Percentiles rank a stretch among this genome's conserved stretches.
Evolutionary conservation across 2,113 vertebrate species (phyloP).

Genomic region (Helogale parvula): DNA sequence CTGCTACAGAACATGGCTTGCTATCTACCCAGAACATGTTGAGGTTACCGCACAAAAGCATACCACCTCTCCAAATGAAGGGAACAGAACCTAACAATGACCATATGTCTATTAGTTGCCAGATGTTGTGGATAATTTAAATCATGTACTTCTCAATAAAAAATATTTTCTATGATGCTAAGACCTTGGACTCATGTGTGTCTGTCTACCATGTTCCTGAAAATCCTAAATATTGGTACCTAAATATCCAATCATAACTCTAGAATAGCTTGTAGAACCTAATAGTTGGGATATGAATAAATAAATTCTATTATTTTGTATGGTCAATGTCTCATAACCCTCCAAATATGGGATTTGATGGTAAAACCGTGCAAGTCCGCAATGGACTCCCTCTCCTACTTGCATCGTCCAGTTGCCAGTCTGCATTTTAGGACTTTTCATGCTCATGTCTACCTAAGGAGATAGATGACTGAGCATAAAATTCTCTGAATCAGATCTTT

Average conservation of each 20-base stretch:
- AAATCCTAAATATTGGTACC: too few relatives aligned
- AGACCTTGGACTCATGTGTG: background rate
- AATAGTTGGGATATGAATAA: background rate
- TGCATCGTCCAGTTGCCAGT: background rate
- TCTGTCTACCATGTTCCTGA: background rate
- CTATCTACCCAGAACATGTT: background rate
- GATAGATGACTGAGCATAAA: background rate
- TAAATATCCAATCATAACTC: background rate
- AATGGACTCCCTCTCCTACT: background rate
- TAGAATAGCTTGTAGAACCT: background rate
- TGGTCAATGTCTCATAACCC: background rate
- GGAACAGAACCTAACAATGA: background rate
- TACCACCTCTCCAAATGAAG: background rate
- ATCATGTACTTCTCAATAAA: background rate
- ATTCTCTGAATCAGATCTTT: background rate
- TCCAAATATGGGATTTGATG: background rate
- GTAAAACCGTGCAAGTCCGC: background rate
- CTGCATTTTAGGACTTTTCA: background rate
- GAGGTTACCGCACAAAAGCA: background rate
- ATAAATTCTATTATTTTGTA: background rate
- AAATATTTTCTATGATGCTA: background rate
- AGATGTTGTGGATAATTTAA: background rate
- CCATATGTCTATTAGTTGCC: background rate
- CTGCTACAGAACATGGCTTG: background rate
- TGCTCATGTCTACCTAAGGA: background rate